Conservation (phyloP, 2,888 invertebrate species). For the Furcula furcula region DNA sequence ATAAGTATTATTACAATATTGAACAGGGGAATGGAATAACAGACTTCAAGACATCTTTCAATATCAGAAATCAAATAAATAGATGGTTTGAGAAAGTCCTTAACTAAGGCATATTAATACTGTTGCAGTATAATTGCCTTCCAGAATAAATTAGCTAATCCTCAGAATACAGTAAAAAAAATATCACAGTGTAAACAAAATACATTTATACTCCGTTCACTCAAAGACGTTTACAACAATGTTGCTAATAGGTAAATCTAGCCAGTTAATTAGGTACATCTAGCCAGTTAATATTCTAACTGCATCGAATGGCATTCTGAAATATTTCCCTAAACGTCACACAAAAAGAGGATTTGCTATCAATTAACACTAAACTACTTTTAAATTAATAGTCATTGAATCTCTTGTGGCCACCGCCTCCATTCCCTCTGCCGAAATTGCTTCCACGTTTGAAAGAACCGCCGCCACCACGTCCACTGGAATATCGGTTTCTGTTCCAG, state of each 20-base stretch:
- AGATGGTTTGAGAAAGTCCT: conserved; percentile 31
- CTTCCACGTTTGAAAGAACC: conserved; percentile 76
- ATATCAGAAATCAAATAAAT: conserved; percentile 21
- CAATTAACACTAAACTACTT: conserved; percentile 35
- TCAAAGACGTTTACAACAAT: conserved; percentile 33
- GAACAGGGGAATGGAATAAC: conserved; percentile 44
- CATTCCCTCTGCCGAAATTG: conserved; percentile 66
- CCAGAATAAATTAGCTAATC: conserved; percentile 48
- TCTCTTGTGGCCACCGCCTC: conserved; percentile 66
- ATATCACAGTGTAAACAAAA: conserved; percentile 75
- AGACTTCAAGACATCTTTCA: conserved; percentile 23
- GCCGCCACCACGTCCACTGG: conserved; percentile 70
- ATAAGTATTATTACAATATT: conserved; percentile 35
- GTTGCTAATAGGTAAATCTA: no score
- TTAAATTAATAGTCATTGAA: conserved; percentile 68
- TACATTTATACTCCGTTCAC: conserved; percentile 32
- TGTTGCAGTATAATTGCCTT: background rate
- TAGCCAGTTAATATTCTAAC: no score
- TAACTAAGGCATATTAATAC: conserved; percentile 14
- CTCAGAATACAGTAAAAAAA: conserved; percentile 65
- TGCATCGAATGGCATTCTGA: conserved; percentile 44
- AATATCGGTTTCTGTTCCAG: conserved; percentile 78
- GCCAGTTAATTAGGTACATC: conserved; percentile 31
- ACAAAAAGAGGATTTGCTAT: conserved; percentile 67
- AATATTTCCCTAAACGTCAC: conserved; percentile 45